Base-by-base conservation (phyloP, 2,888 invertebrate genomes). In the Corbicula japonica region DNA sequence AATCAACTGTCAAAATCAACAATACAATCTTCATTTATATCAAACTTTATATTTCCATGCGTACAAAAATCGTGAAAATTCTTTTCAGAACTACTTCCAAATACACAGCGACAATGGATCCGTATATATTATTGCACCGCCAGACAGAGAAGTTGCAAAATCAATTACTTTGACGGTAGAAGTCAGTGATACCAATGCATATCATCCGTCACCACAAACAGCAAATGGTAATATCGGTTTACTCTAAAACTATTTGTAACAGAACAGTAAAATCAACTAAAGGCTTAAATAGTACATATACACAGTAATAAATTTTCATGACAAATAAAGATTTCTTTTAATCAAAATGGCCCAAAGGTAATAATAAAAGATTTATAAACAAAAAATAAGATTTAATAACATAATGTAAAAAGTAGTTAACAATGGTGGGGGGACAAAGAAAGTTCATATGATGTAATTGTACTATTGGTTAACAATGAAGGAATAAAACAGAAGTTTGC, bases 191-290 rank as follows among this genome's bases (percentile, higher is more conserved):
- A 28, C 23, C n/a, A 65, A 82, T 35, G 78, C 82, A 8, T 76
- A 46, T 26, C 0, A 35, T 15, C 72, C 71, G 18, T 15, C 5
- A 18, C 72, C 73, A 46, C 82, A 82, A 50, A 76, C 35, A 2
- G 82, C 72, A 15, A 70, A 69, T 23, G 72, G 82, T 78, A 78
- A n/a, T n/a, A n/a, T n/a, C n/a, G n/a, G n/a, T 56, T 46, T 62
- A 6, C 10, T 46, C 21, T 3, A 46, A 46, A 5, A 46, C 46
- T 18, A 21, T 5, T 46, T 46, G 46, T 5, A 18, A 18, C 4
- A 4, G 26, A 54, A 23, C 1, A 54, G 18, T 3, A 52, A 12
- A 52, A 12, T n/a, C n/a, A 52, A 52, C 15, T 52, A 52, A 12
- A 52, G 23, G 23, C 23, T 10, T 21, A 18, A 21, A 10, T 52